Evolutionary conservation across 2,797 vertebrate species (phyloP).

Genomic region (Poeciliopsis presidionis): DNA sequence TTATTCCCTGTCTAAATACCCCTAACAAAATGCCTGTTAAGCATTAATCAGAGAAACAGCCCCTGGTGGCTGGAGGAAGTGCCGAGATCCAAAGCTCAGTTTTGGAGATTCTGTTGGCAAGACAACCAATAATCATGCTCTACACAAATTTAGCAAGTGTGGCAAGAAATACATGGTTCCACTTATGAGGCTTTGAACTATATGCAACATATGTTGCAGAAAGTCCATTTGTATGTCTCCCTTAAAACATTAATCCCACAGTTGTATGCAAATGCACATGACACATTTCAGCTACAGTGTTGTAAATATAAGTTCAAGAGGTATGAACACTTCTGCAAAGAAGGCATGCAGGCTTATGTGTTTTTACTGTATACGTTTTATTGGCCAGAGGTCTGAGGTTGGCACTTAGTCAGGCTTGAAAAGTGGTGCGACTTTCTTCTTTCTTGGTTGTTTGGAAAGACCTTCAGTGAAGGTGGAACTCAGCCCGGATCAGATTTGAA

Average conservation of each 20-base stretch:
- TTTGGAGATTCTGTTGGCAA: not conserved
- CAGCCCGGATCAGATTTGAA: constrained; percentile 73
- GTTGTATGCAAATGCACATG: not conserved
- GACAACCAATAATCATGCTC: not conserved
- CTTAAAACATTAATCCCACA: not conserved
- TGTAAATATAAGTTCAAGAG: not conserved
- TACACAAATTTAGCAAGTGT: not conserved
- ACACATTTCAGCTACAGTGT: not conserved
- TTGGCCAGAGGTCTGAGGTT: not conserved
- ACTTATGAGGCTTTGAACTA: not conserved
- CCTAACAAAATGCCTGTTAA: not conserved
- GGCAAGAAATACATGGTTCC: not conserved
- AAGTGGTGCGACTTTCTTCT: constrained; percentile 40
- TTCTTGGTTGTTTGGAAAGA: constrained; percentile 43
- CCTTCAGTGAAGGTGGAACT: constrained; percentile 61
- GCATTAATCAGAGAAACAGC: not conserved
- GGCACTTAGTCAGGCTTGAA: constrained; percentile 19
- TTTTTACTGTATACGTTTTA: not conserved
- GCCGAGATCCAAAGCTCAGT: not conserved
- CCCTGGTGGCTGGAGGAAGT: not conserved
- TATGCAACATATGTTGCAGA: not conserved
- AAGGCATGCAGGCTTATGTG: not conserved
- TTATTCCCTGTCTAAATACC: not conserved
- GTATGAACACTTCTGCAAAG: not conserved
- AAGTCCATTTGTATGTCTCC: not conserved